phyloP scores from a whole-genome alignment of 2,888 invertebrate species.

The Prosapia bicincta region DNA sequence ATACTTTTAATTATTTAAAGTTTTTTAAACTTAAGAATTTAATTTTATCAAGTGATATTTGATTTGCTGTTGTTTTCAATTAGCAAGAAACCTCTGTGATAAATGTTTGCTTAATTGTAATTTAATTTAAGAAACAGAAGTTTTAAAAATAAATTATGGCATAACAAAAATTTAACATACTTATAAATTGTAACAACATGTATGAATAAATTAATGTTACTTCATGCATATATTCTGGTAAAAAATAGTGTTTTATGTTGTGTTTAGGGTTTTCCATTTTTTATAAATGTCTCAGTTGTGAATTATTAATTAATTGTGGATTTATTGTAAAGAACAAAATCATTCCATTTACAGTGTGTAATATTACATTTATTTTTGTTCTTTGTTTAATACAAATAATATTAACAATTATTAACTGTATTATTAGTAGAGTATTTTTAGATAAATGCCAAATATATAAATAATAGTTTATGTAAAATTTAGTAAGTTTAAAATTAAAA shows the following conservation, averaged over 20 bases:
- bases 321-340: not conserved
- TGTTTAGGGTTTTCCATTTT: not conserved
- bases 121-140: not conserved
- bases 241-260: not conserved
- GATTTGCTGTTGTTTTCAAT: not conserved
- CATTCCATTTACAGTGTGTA: not conserved
- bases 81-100: not conserved
- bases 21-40: not conserved
- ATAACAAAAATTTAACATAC: not conserved
- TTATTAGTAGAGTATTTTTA: too few species aligned
- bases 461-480: not conserved
- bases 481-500: not conserved
- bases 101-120: not conserved
- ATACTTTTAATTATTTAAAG: too few species aligned
- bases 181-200: too few species aligned
- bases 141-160: not conserved
- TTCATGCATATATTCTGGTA: not conserved
- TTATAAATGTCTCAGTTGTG: not conserved
- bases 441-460: too few species aligned
- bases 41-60: too few species aligned
- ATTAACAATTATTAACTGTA: not conserved
- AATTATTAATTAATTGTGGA: not conserved
- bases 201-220: too few species aligned
- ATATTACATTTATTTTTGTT: not conserved
- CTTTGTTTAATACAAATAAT: not conserved